Conservation (phyloP, 92 coral and sea anemone genomes). For the Zoanthus sociatus region DNA sequence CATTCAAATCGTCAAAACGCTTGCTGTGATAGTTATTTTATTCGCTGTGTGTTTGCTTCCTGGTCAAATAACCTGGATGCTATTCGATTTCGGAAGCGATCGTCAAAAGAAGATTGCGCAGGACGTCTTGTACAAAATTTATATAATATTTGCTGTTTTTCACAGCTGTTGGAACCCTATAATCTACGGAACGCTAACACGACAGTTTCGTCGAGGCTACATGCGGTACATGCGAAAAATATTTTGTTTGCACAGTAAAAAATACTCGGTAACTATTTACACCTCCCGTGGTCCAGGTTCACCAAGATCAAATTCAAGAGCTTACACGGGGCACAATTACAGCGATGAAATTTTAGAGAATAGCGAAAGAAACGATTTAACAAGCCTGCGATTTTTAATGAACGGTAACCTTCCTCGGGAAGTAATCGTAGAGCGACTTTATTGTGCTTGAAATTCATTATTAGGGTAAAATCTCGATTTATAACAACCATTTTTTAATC, state of each 20-base stretch:
- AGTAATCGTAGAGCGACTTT: neutral
- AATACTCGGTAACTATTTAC: neutral
- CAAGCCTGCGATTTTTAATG: conserved; percentile 1
- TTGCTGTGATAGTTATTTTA: conserved; percentile 66
- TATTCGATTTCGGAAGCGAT: conserved; percentile 63
- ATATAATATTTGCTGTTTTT: conserved; percentile 79
- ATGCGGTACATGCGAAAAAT: conserved; percentile 22
- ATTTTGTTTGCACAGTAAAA: conserved; percentile 20
- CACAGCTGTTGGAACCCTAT: conserved; percentile 94
- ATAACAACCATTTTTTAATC: too few relatives aligned
- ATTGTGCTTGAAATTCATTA: conserved; percentile 11
- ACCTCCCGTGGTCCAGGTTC: conserved; percentile 11
- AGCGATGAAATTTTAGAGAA: conserved; percentile 18
- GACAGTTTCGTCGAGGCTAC: conserved; percentile 87
- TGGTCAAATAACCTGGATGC: conserved; percentile 71
- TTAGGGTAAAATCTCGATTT: neutral
- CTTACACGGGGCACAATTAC: neutral
- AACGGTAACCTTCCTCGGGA: neutral
- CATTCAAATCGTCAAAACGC: conserved; percentile 65
- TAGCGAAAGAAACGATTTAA: neutral
- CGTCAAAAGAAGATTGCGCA: conserved; percentile 37
- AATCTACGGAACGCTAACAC: conserved; percentile 81
- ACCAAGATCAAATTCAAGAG: neutral
- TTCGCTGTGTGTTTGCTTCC: conserved; percentile 72
- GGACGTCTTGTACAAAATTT: conserved; percentile 55